Evolutionary conservation across 2,888 invertebrate species (phyloP), one percentile per base, ranked within the genome.

Genomic region (Polymixis flavicincta): DNA sequence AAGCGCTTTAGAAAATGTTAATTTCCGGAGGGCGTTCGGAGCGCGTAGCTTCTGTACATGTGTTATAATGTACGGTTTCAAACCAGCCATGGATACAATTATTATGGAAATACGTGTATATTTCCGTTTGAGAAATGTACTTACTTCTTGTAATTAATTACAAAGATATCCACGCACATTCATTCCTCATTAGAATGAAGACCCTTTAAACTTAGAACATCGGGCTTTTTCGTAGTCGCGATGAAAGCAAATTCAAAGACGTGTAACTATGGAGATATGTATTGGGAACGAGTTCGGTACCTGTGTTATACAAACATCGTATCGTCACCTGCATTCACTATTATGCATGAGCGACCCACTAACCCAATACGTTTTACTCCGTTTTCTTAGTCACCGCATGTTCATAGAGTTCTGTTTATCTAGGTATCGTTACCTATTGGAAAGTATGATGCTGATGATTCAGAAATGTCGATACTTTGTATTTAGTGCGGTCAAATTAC

Each of bases 1-100:
- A 89, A 92, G 89, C 90, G 93, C 92, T 93, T 93, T 92, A 92
- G 92, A 94, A 93, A 93, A 92, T 92, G 91, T 93, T 93, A 93
- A 94, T 94, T 93, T 94, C 94, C 93, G 93, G 87, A 86, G 90
- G 88, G 87, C 82, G 89, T 88, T 85, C 76, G 83, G 78, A 82
- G 83, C 80, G 83, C 76, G 83, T 80, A 80, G 80, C 80, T 71
- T 67, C 76, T 67, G 79, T 75, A 82, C 72, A 71, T 83, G 74
- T 79, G 82, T 82, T 84, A 74, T 81, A 85, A 85, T 76, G 72
- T 85, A 80, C 69, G 76, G 74, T 76, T 85, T 80, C 68, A 85
- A 84, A 82, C 82, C 78, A 85, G 54, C 77, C 71, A 75, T 74
- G 75, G 72, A 65, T 72, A 79, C 79, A 70, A 77, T 87, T 78